phyloP scores from a whole-genome alignment of 2,888 invertebrate genomes.

The Chaetogeoica ovagalla region DNA sequence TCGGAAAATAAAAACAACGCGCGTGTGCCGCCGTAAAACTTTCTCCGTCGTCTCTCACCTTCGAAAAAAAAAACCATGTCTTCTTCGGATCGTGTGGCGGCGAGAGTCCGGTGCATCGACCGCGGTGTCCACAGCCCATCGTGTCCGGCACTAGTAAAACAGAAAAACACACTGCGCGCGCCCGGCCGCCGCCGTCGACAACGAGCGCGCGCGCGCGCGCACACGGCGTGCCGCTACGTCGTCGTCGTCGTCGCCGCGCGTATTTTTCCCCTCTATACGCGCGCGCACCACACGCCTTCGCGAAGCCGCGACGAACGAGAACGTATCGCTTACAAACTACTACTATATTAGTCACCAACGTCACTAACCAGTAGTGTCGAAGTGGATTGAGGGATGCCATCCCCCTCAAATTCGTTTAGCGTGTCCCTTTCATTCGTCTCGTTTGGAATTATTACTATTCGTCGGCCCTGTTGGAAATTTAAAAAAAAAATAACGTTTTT shows the following conservation, averaged over 20 bases:
- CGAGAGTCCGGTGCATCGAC: conserved; percentile 44
- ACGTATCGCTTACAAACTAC: too few relatives aligned
- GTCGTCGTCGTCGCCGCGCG: background rate
- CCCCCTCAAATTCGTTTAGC: too few relatives aligned
- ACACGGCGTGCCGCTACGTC: conserved; percentile 7
- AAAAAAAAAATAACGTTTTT: too few relatives aligned
- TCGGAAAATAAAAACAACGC: too few relatives aligned
- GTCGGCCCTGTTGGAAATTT: too few relatives aligned
- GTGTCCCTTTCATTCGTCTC: too few relatives aligned
- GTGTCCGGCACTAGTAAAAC: conserved; percentile 51
- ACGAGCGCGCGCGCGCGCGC: conserved; percentile 23
- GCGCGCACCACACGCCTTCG: background rate
- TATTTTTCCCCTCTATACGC: background rate
- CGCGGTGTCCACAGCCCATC: conserved; percentile 54
- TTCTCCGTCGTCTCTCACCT: conserved; percentile 35
- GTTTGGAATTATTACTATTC: too few relatives aligned
- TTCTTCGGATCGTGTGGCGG: conserved; percentile 20
- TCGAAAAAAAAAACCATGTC: conserved; percentile 45
- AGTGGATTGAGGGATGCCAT: too few relatives aligned
- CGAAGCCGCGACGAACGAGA: too few relatives aligned
- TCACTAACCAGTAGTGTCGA: too few relatives aligned
- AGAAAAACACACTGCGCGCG: conserved; percentile 44
- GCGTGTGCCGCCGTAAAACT: conserved; percentile 2
- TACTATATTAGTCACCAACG: too few relatives aligned
- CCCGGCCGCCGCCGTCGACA: background rate